A percentile compares a stretch with the other conserved stretches of the same genome.
Evolutionary conservation across 2,113 vertebrate genomes (phyloP).

Genomic region (Speoplatyrhinus poulsoni): DNA sequence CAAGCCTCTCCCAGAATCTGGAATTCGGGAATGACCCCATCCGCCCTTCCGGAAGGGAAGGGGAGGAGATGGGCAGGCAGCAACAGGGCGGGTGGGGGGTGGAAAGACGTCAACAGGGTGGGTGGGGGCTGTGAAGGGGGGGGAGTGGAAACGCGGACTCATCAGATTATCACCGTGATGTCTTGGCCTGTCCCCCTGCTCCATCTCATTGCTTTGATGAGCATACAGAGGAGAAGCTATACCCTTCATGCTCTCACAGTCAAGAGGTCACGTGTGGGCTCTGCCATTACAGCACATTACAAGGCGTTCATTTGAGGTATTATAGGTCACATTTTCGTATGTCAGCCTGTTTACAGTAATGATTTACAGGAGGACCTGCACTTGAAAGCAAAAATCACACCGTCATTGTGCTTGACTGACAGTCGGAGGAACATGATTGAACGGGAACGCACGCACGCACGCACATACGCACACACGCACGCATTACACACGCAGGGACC

Average conservation of each 20-base stretch:
- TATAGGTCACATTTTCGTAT: too few relatives aligned
- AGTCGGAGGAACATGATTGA: not conserved
- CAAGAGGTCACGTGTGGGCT: too few relatives aligned
- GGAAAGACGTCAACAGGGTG: conserved; percentile 27
- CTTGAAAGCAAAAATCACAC: too few relatives aligned
- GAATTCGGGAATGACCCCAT: conserved; percentile 33
- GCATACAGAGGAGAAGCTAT: too few relatives aligned
- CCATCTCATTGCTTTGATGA: not conserved
- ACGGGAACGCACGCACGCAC: conserved; percentile 23
- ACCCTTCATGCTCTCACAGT: too few relatives aligned
- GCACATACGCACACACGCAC: conserved; percentile 37
- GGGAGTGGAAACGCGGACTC: conserved; percentile 30
- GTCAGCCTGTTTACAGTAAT: too few relatives aligned
- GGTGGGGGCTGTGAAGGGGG: not conserved
- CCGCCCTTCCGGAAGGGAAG: conserved; percentile 15
- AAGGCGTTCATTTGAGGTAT: too few relatives aligned
- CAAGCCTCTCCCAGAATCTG: conserved; percentile 39
- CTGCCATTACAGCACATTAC: too few relatives aligned
- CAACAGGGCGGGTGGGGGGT: conserved; percentile 42
- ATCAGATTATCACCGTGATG: conserved; percentile 29
- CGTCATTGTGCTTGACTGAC: too few relatives aligned
- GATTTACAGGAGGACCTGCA: too few relatives aligned
- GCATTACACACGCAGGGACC: not conserved
- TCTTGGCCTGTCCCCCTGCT: conserved; percentile 8
- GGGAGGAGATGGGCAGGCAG: not conserved